Base-by-base conservation (phyloP, 2,888 invertebrate genomes). In the Sycophila texana region DNA sequence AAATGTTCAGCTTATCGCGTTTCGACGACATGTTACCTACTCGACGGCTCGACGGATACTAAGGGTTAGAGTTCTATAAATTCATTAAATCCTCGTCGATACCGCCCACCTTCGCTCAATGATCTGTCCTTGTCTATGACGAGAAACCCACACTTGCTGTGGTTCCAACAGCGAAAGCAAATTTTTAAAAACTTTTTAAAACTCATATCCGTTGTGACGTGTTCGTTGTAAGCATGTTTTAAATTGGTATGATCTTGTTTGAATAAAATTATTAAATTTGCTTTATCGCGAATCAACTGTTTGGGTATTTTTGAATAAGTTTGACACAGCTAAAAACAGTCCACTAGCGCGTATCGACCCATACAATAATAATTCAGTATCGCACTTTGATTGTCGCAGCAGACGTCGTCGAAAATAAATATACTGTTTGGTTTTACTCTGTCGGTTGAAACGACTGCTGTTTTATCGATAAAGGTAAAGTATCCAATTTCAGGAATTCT, bases 271-370 rank as follows among this genome's bases (percentile, higher is more conserved):
- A 84, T 63, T 39, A 84, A 77, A 60, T 83, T 85, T 5, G 82
- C 75, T 74, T 84, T 84, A 57, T 84, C 84, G 4, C 83, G 76
- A 12, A 82, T 75, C 13, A 84, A 66, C 30, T 85, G 84, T 79
- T 85, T 84, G 1, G 82, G 81, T 12, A 85, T 80, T 26, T 78
- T 79, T n/a, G 83, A 53, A 60, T 85, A 85, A 16, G 83, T 83
- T 61, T 84, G 88, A 71, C 83, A 82, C 51, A 89, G 81, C 82
- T 87, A 89, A 77, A 88, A 88, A 77, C 83, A 82, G 72, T 89
- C 88, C n/a, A 88, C 83, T 22, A 82, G 49, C 4, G 83, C 71
- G 53, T 85, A 84, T 55, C 84, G 58, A 85, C 66, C 30, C 47
- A 66, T 66, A n/a, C 1, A 66, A 20, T n/a, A 66, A 49, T 20